Evolutionary conservation across 1,140 invertebrate species (phyloP).

Genomic region (Plutomurus gul): DNA sequence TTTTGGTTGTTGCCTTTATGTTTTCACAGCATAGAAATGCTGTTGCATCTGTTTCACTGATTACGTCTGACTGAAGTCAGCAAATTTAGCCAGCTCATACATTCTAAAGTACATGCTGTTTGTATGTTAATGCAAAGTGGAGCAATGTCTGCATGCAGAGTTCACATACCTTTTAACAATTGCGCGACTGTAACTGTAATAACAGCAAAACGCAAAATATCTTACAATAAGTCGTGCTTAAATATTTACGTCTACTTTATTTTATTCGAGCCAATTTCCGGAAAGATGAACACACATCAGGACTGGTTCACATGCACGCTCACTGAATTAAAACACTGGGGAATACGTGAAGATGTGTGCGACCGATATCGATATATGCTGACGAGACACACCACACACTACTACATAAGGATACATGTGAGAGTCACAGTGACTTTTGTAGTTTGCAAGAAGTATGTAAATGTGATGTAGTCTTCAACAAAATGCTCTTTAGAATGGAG

Average conservation of each 20-base stretch:
- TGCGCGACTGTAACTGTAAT: not conserved
- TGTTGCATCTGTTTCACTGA: not conserved
- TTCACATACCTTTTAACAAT: not conserved
- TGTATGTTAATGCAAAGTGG: not conserved
- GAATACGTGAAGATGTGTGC: not conserved
- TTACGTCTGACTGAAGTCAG: not conserved
- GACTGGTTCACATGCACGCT: not conserved
- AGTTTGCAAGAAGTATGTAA: conserved; percentile 7
- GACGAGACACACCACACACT: too few species aligned
- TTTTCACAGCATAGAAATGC: too few species aligned
- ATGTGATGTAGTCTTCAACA: conserved; percentile 14
- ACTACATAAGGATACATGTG: too few species aligned
- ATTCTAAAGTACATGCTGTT: not conserved
- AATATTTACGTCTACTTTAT: not conserved
- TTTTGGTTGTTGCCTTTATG: too few species aligned
- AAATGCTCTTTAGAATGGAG: not conserved
- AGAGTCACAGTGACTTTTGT: too few species aligned
- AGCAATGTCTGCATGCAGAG: not conserved
- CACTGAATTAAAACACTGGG: not conserved
- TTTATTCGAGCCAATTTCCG: not conserved
- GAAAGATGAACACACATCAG: not conserved
- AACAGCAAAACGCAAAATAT: not conserved
- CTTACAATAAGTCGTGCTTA: not conserved
- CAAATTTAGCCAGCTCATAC: not conserved
- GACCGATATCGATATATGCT: too few species aligned